Base-by-base conservation (phyloP, 2,797 vertebrate species). In the Melopsittacus undulatus region DNA sequence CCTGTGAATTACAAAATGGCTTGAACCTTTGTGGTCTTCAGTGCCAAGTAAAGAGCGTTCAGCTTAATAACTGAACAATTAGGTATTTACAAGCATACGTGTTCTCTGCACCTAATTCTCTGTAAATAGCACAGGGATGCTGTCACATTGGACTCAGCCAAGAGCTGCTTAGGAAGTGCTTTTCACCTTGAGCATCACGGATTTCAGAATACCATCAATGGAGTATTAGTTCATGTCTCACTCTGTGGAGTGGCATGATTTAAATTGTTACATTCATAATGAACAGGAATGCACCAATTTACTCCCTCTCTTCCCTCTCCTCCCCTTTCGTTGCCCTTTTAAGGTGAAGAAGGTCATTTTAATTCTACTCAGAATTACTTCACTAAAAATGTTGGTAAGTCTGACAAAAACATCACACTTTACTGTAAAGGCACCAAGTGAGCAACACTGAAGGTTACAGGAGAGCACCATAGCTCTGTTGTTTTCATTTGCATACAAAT, bases 401-500 rank as follows among this genome's bases (percentile, higher is more conserved):
- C 67, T 92, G 81, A 95, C 87, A 90, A 90, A 94, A 95, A 38
- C 87, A 79, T 73, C 89, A 26, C 73, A 78, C 34, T 93, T 96
- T 79, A 56, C 59, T 34, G 59, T 64, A 67, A 61, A 96, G 76
- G 36, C 70, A 87, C 61, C 69, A 87, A 80, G 81, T 83, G 87
- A 96, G 67, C 45, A 96, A 70, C 56, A 63, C 72, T 76, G 56
- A 81, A 92, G 96, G 92, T 89, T 95, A 88, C 43, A 83, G 54
- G 49, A 92, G 23, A 80, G 40, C 46, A 78, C 8, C 57, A 86
- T 19, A 81, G 69, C 36, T 94, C 59, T 89, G n/a, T 76, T 89
- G 40, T 94, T 93, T 95, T 76, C 46, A 95, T 96, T 87, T 96
- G 70, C 83, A 97, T 96, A 87, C 78, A 94, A 72, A 92, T 92